phyloP scores from a whole-genome alignment of 2,797 vertebrate species.

The Sus cebifrons region DNA sequence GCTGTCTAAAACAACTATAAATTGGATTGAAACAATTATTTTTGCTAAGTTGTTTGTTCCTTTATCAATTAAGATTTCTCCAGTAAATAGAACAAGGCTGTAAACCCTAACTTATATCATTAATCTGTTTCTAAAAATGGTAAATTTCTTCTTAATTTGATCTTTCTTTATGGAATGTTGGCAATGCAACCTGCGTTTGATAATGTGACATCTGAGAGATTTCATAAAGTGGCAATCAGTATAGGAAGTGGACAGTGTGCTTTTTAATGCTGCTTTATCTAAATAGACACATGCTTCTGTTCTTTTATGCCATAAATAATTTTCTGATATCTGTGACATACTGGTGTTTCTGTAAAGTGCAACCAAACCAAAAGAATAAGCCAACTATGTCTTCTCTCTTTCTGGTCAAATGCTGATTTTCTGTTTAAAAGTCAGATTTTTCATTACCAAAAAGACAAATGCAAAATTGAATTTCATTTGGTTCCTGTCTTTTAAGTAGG shows the following conservation, averaged over 20 bases:
- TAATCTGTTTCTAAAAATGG: slow-evolving; percentile 28
- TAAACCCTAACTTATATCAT: neutral
- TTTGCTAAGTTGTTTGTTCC: slow-evolving; percentile 3
- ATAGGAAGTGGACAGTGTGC: slow-evolving; percentile 33
- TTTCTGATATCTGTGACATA: slow-evolving; percentile 41
- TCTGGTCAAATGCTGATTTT: slow-evolving; percentile 72
- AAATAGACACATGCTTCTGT: slow-evolving; percentile 56
- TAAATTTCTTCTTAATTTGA: neutral
- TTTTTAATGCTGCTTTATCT: slow-evolving; percentile 63
- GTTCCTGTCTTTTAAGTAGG: neutral
- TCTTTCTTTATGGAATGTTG: slow-evolving; percentile 54
- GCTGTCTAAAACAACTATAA: slow-evolving; percentile 23
- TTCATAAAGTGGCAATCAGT: slow-evolving; percentile 58
- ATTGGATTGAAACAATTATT: slow-evolving; percentile 14
- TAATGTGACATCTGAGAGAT: slow-evolving; percentile 46
- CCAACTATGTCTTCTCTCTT: neutral
- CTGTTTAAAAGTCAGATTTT: slow-evolving; percentile 59
- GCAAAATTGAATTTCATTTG: slow-evolving; percentile 15
- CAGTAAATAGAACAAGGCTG: neutral
- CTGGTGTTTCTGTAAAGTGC: slow-evolving; percentile 58
- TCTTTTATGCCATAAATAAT: slow-evolving; percentile 66
- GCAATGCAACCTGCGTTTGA: neutral
- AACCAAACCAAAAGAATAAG: slow-evolving; percentile 41
- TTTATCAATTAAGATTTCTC: slow-evolving; percentile 9
- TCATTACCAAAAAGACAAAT: slow-evolving; percentile 38